Evolutionary conservation across 2,797 vertebrate species (phyloP).

Genomic region (Pseudomugil tenellus): DNA sequence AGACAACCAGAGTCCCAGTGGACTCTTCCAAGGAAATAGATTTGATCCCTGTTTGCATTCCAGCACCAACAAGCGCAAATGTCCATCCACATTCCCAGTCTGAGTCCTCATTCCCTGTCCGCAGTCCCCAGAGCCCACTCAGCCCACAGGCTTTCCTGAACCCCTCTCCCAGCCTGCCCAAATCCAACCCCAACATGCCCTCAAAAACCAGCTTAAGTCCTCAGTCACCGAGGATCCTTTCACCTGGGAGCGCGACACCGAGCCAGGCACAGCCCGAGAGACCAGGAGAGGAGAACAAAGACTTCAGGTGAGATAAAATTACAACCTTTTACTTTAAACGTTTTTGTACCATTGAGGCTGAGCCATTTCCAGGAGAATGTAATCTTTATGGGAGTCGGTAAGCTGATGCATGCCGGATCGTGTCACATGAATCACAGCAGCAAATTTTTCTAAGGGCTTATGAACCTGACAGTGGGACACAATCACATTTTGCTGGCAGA

Average conservation of each 20-base stretch:
- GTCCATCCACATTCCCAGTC: constrained; percentile 71
- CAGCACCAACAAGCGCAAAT: constrained; percentile 60
- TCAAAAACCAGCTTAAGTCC: constrained; percentile 57
- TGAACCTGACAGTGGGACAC: constrained; percentile 44
- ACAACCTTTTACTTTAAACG: background rate
- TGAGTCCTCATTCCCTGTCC: constrained; percentile 65
- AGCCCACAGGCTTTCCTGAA: constrained; percentile 67
- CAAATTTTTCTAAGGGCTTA: constrained; percentile 49
- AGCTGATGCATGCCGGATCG: constrained; percentile 26
- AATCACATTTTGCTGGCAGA: constrained; percentile 45
- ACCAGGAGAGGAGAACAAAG: constrained; percentile 57
- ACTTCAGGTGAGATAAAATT: constrained; percentile 81
- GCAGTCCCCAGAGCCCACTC: constrained; percentile 62
- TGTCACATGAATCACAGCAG: constrained; percentile 59
- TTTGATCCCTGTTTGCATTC: constrained; percentile 66
- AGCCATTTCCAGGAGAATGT: background rate
- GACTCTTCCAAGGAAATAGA: constrained; percentile 62
- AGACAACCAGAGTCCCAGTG: constrained; percentile 47
- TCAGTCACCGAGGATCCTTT: constrained; percentile 48
- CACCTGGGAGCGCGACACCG: constrained; percentile 50
- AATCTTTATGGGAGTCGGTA: constrained; percentile 20
- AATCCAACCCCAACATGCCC: constrained; percentile 11
- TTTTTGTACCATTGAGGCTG: background rate
- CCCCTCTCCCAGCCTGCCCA: constrained; percentile 41
- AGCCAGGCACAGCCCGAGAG: constrained; percentile 54